Percentiles rank a stretch among this genome's conserved stretches.
phyloP scores from a whole-genome alignment of 1,140 invertebrate species.

The Coenobita brevimanus region DNA sequence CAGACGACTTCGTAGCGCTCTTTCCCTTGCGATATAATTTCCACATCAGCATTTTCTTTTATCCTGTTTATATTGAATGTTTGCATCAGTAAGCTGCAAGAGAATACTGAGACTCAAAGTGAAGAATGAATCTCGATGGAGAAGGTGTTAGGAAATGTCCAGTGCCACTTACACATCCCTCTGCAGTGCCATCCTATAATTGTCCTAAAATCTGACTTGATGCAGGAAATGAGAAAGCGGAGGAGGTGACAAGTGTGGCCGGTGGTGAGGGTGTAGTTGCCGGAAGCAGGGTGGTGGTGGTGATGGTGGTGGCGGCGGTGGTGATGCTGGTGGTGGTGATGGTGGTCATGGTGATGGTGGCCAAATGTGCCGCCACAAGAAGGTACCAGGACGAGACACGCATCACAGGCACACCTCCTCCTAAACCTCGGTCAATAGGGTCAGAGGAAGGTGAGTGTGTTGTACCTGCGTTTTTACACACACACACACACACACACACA shows the following conservation, averaged over 20 bases:
- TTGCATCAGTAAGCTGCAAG: too few species aligned
- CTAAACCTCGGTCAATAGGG: too few species aligned
- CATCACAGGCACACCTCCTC: background rate
- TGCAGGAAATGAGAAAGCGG: conserved; percentile 3
- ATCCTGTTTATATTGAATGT: too few species aligned
- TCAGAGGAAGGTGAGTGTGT: background rate
- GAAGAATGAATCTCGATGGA: too few species aligned
- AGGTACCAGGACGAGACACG: background rate
- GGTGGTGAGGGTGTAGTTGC: background rate
- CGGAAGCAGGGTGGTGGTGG: background rate
- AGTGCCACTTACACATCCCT: background rate
- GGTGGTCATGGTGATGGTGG: background rate
- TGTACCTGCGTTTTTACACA: background rate
- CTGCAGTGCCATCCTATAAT: background rate
- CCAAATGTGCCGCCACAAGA: background rate
- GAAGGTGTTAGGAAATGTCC: too few species aligned
- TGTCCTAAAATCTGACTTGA: background rate
- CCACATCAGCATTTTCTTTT: too few species aligned
- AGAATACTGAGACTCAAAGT: too few species aligned
- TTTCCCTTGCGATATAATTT: too few species aligned
- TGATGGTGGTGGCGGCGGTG: background rate
- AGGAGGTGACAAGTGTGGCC: background rate
- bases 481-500: background rate
- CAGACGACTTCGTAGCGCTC: too few species aligned
- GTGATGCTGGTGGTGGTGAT: too few species aligned